Conservation (phyloP, 2,797 vertebrate genomes). For the Micropoecilia bifurca region DNA sequence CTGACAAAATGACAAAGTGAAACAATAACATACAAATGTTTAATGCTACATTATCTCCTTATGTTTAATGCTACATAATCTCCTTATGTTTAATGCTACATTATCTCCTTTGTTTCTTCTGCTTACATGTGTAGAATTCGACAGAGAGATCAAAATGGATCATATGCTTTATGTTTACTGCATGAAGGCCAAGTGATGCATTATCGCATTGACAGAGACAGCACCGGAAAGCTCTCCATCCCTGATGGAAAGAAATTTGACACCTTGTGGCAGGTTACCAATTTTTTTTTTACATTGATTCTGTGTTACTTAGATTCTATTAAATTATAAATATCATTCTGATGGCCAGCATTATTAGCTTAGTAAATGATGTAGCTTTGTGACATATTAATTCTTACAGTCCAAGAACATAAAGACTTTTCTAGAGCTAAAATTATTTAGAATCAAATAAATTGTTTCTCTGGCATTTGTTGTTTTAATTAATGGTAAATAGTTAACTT, state of each 20-base stretch:
- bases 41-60: not conserved
- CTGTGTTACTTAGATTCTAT: not conserved
- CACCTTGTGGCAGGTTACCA: slow-evolving; percentile 95
- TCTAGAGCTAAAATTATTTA: not conserved
- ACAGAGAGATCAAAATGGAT: slow-evolving; percentile 88
- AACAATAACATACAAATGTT: not conserved
- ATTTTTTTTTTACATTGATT: not conserved
- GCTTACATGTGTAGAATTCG: slow-evolving; percentile 84
- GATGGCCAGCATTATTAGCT: not conserved
- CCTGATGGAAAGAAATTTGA: slow-evolving; percentile 98
- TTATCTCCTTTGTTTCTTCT: not conserved
- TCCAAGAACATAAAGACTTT: not conserved
- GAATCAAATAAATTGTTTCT: not conserved
- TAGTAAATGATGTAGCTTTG: not conserved
- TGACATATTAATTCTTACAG: too few species aligned
- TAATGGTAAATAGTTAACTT: too few species aligned
- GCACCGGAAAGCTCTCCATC: slow-evolving; percentile 90
- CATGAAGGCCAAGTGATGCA: slow-evolving; percentile 91
- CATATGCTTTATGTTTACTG: slow-evolving; percentile 92
- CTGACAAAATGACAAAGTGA: not conserved
- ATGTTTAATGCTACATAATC: not conserved
- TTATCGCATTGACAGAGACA: slow-evolving; percentile 93
- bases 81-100: not conserved
- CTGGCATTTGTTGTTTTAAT: not conserved
- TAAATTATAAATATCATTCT: not conserved